Evolutionary conservation across 2,797 vertebrate genomes (phyloP).

Genomic region (Semotilus atromaculatus): DNA sequence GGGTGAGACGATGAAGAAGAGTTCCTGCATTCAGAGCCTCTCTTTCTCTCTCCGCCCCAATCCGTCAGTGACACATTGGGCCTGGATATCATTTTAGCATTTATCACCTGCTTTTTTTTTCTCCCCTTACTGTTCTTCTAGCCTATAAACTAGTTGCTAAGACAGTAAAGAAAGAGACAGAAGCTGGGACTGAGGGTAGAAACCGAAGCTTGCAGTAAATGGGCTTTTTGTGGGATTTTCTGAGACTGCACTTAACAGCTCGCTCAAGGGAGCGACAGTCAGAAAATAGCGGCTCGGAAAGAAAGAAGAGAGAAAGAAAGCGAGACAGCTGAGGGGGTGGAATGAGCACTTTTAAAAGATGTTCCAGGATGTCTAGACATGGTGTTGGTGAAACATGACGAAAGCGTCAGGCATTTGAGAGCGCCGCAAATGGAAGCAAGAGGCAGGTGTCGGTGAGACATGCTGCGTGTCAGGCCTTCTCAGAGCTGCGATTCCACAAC

Average conservation of each 20-base stretch:
- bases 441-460: conserved; percentile 60
- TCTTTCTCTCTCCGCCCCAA: conserved; percentile 71
- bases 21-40: conserved; percentile 83
- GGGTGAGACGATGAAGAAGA: conserved; percentile 88
- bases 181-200: conserved; percentile 4
- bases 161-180: conserved; percentile 4
- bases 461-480: conserved; percentile 37
- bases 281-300: conserved; percentile 64
- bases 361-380: conserved; percentile 69
- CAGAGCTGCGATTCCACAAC: conserved; percentile 29
- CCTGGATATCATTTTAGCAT: conserved; percentile 87
- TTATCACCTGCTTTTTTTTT: conserved; percentile 78
- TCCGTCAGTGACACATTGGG: conserved; percentile 80
- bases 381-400: conserved; percentile 67
- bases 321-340: conserved; percentile 50
- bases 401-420: conserved; percentile 49
- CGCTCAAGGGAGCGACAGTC: conserved; percentile 60
- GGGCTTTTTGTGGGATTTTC: conserved; percentile 74
- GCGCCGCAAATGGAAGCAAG: conserved; percentile 65
- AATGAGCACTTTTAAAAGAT: conserved; percentile 72
- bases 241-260: conserved; percentile 73
- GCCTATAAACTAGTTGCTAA: conserved; percentile 25
- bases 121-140: conserved; percentile 67
- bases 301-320: conserved; percentile 59
- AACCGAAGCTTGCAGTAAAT: conserved; percentile 71